Evolutionary conservation across 2,888 invertebrate genomes (phyloP).

Genomic region (Autographa pulchrina): DNA sequence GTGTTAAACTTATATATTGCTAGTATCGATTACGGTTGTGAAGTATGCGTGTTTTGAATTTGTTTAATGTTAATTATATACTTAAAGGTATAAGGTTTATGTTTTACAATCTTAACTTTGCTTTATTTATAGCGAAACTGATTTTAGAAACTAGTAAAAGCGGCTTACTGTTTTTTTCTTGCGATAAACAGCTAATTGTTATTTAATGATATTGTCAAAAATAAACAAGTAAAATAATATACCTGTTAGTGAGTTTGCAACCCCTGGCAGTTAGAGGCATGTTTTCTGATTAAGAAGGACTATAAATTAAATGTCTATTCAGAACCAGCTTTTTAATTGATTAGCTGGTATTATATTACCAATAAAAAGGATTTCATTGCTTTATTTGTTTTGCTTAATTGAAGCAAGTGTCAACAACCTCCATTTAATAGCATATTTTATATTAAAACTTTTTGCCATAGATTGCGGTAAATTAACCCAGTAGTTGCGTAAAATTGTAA

Average conservation of each 20-base stretch:
- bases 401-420: conserved; percentile 1
- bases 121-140: too few relatives aligned
- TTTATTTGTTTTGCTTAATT: conserved; percentile 4
- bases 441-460: too few relatives aligned
- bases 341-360: background rate
- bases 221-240: background rate
- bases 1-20: background rate
- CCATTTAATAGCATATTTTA: too few relatives aligned
- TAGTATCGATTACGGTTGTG: background rate
- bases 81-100: too few relatives aligned
- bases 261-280: background rate
- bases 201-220: too few relatives aligned
- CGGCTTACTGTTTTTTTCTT: too few relatives aligned
- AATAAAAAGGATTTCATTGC: background rate
- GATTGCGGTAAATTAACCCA: too few relatives aligned
- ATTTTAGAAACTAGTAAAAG: too few relatives aligned
- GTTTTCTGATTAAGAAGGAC: background rate
- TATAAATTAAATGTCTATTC: conserved; percentile 4
- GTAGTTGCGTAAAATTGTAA: too few relatives aligned
- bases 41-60: background rate
- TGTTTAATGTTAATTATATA: background rate
- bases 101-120: too few relatives aligned
- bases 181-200: too few relatives aligned
- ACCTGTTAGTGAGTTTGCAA: background rate
- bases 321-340: background rate